phyloP scores from a whole-genome alignment of 1,140 invertebrate species.

The Drosophila takahashii region DNA sequence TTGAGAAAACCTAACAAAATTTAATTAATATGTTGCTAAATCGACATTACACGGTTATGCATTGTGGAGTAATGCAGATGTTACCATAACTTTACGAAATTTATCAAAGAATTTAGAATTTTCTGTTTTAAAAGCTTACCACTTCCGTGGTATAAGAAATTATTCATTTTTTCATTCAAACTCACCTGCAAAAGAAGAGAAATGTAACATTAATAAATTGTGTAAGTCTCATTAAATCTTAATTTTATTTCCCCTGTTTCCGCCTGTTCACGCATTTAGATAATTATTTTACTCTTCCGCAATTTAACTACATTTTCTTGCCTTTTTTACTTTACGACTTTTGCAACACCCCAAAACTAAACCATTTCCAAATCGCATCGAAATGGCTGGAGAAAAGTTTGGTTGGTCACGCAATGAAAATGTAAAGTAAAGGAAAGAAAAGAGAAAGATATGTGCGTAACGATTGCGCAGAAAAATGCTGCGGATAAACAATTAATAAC shows the following conservation, averaged over 20 bases:
- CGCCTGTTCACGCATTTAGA: slow-evolving; percentile 22
- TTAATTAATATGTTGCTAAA: no score
- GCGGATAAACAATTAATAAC: not conserved
- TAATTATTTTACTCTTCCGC: slow-evolving; percentile 19
- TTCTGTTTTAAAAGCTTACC: slow-evolving; percentile 18
- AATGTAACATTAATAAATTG: slow-evolving; percentile 24
- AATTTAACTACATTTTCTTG: slow-evolving; percentile 21
- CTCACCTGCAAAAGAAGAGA: slow-evolving; percentile 46
- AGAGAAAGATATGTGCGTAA: slow-evolving; percentile 62
- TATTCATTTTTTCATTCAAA: not conserved
- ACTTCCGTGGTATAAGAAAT: not conserved
- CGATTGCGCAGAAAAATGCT: slow-evolving; percentile 3
- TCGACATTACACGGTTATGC: no score
- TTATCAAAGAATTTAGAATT: no score
- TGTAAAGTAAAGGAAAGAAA: slow-evolving; percentile 36
- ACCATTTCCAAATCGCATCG: slow-evolving; percentile 60
- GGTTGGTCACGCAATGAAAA: slow-evolving; percentile 66
- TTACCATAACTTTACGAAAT: not conserved
- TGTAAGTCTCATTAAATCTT: slow-evolving; percentile 3
- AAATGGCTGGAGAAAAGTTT: slow-evolving; percentile 59
- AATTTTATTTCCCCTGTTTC: slow-evolving; percentile 40
- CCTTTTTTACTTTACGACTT: slow-evolving; percentile 57
- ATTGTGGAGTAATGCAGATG: no score
- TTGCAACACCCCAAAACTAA: slow-evolving; percentile 54
- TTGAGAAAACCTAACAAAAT: no score